Base-by-base conservation (phyloP, 2,113 vertebrate species). In the Heliornis fulica region DNA sequence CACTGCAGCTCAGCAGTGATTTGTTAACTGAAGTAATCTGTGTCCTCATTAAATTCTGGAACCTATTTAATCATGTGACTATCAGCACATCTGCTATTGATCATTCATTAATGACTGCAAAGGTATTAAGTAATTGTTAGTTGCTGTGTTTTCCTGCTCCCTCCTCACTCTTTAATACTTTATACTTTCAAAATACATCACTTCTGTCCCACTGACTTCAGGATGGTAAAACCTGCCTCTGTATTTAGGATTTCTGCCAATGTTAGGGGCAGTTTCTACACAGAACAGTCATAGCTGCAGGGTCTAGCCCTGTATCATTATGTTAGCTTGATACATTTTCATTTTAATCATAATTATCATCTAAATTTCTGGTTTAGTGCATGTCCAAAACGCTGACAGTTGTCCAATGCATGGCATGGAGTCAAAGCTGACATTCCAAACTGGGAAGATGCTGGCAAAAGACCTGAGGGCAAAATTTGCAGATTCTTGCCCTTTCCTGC, bases 321-420 rank as follows among this genome's bases (percentile, higher is more conserved):
- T 48, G 29, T 61, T 69, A 75, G 32, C 43, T 20, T 43, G 54
- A 59, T 21, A 43, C 9, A 15, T 91, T 93, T 91, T 70, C 76
- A 70, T 25, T 40, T 64, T 65, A 38, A 64, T 57, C 29, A 64
- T 56, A 89, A 72, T 61, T 61, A 46, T 41, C 7, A 11, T 71
- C 41, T 51, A 64, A n/a, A 65, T 74, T n/a, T 63, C 75, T 78
- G 34, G 7, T 69, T 64, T 68, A 76, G 19, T 70, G 34, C 36
- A 46, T 65, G 36, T n/a, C 56, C 41, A 34, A 69, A 83, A 43
- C 17, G 13, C 54, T 59, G 69, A 78, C 9, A 34, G 22, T 74
- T 74, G 50, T 12, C 43, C 50, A 69, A 43, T 26, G 36, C 0
- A 0, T 28, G 41, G 20, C 20, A 45, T 5, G 3, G 31, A 64